Evolutionary conservation across 2,888 invertebrate genomes (phyloP), one percentile per base, ranked within the genome.

Genomic region (Chironomus tentans): DNA sequence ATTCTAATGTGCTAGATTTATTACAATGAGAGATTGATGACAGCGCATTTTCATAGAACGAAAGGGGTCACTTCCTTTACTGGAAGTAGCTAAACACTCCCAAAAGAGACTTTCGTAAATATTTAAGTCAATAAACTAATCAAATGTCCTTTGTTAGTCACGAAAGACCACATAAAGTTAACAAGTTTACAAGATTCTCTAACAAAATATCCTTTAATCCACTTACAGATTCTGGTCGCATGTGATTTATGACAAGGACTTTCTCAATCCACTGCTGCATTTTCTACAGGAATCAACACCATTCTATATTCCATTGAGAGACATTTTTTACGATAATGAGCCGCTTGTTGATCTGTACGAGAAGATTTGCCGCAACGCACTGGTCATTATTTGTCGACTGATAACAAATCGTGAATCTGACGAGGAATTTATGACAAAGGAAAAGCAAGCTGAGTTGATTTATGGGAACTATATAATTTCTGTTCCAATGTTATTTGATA

Each of bases 381-480:
- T 94, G 70, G 84, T 91, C 22, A 85, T 93, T 7, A 90, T 92
- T 80, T 87, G 91, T 78, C 88, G 96, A 80, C 87, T 97, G 78
- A 87, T 92, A 10, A 94, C 93, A 12, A 90, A 90, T 82, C 91
- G 90, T 79, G 93, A 94, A 82, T 91, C 91, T 15, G 88, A 89
- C 83, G 91, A 83, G 2, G 86, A 87, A 78, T 91, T 89, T 86
- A 89, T 94, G 81, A 87, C 85, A 2, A 88, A 88, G 73, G 84
- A 87, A 56, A 87, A 87, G 76, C 89, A 92, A 84, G 90, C 89
- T 0, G 86, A 88, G 5, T 80, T 92, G n/a, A 81, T 95, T 70
- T 94, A 94, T 82, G 87, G 92, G 77, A 90, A 93, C 79, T 93
- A 89, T 82, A 85, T 95, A 78, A 90, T 94, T 79, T 92, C 94